Evolutionary conservation across 2,797 vertebrate species (phyloP), one percentile per base, ranked within the genome.

Genomic region (Myioborus miniatus): DNA sequence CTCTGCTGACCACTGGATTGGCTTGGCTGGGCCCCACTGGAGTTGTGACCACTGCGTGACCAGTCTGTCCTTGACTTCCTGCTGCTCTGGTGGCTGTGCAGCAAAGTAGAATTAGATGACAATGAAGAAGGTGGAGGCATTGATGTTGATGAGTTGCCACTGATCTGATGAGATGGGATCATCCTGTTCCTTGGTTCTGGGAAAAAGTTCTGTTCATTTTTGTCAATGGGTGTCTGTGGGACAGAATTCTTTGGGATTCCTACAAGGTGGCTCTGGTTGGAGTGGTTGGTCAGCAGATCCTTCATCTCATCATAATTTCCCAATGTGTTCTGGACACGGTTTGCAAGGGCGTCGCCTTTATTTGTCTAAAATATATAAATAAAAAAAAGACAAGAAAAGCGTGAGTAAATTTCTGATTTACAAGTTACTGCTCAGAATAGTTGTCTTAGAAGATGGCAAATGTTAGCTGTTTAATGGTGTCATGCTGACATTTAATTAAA

Each of bases 291-390:
- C 97, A 99, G 93, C 82, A 99, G 98, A 96, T 99, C 99, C 96
- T 99, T 99, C 99, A 99, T 99, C 97, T 99, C 99, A 91, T 99
- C 99, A 23, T 99, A 99, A 96, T 99, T 99, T 94, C 99, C 99
- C 97, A 99, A 89, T 1, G 99, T 99, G 97, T 98, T 99, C 98
- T 99, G 99, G 94, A 99, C 99, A 58, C 99, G 98, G 96, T 98
- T 99, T 93, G 99, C 98, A 97, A 99, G 98, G 27, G 99, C 99
- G 64, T 99, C 99, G 11, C 99, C 98, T 98, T 99, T 99, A 98
- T 98, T 99, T 94, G 99, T 99, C 99, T 99, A 98, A 96, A 98
- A 97, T 83, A 97, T 75, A 30, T 62, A 56, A 93, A 74, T 19
- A 93, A 94, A 95, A 7, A 68, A 67, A 43, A 72, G 32, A 97